phyloP scores from a whole-genome alignment of 2,797 vertebrate genomes.

The Eurystomus glaucurus region DNA sequence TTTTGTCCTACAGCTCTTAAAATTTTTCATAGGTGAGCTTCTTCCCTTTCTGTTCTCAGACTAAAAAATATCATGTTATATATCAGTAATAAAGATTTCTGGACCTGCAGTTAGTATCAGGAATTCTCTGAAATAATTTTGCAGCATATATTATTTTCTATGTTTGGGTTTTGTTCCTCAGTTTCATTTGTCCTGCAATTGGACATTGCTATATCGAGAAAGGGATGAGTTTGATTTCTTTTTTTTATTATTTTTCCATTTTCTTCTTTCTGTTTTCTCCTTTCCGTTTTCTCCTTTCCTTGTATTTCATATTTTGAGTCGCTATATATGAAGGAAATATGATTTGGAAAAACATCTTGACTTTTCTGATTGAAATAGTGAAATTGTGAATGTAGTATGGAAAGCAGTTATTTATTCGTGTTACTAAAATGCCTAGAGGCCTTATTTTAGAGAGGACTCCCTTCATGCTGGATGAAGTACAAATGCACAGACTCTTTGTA shows the following conservation, averaged over 20 bases:
- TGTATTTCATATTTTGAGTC: background rate
- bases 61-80: background rate
- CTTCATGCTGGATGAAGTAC: background rate
- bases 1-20: background rate
- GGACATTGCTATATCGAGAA: background rate
- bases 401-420: background rate
- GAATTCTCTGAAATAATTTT: background rate
- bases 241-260: background rate
- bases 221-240: background rate
- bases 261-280: background rate
- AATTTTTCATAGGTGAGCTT: background rate
- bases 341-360: background rate
- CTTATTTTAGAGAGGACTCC: background rate
- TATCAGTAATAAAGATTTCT: background rate
- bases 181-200: background rate
- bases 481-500: background rate
- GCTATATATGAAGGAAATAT: background rate
- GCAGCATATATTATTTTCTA: background rate
- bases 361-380: background rate
- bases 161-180: background rate
- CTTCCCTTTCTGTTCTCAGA: background rate
- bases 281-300: background rate
- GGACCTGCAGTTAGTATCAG: background rate
- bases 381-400: background rate
- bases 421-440: background rate